A percentile compares a stretch with the other conserved stretches of the same genome.
Conservation (phyloP, 2,888 invertebrate genomes). For the Augochlorella aurata region DNA sequence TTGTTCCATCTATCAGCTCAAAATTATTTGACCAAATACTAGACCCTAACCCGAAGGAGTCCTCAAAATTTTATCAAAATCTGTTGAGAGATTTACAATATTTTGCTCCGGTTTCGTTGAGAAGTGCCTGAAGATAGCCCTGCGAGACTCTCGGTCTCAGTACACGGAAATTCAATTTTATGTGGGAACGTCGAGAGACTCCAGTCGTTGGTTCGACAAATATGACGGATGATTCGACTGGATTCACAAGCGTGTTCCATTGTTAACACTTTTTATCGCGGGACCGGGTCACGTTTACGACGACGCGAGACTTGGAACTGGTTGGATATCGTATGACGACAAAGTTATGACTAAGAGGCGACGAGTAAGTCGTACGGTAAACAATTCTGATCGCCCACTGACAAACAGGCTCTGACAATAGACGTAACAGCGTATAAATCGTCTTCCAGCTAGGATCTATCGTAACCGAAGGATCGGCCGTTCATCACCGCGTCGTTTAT, state of each 20-base stretch:
- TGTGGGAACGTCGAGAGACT: conserved; percentile 8
- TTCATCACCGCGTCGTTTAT: conserved; percentile 36
- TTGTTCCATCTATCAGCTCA: too few relatives aligned
- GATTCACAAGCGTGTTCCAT: conserved; percentile 28
- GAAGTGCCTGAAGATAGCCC: too few relatives aligned
- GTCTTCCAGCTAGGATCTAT: conserved; percentile 52
- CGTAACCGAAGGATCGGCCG: conserved; percentile 41
- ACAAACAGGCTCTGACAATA: conserved; percentile 69
- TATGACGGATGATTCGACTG: conserved; percentile 31
- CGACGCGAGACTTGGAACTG: neutral
- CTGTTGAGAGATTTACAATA: too few relatives aligned
- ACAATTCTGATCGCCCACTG: conserved; percentile 68
- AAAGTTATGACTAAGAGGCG: conserved; percentile 69
- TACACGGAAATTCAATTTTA: neutral
- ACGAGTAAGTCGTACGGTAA: conserved; percentile 59
- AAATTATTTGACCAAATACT: too few relatives aligned
- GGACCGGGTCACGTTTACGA: conserved; percentile 21
- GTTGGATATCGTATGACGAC: conserved; percentile 65
- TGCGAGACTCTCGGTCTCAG: neutral
- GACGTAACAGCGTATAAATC: conserved; percentile 65
- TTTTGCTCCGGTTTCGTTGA: too few relatives aligned
- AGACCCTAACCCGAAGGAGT: too few relatives aligned
- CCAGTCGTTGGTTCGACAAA: conserved; percentile 2
- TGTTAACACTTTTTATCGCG: conserved; percentile 50
- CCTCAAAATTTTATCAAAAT: too few relatives aligned